These are phyloP conservation scores for Sycobia sp. DNA, from an alignment of 1,140 invertebrate genomes.

Conservation along the genomic window DNA sequence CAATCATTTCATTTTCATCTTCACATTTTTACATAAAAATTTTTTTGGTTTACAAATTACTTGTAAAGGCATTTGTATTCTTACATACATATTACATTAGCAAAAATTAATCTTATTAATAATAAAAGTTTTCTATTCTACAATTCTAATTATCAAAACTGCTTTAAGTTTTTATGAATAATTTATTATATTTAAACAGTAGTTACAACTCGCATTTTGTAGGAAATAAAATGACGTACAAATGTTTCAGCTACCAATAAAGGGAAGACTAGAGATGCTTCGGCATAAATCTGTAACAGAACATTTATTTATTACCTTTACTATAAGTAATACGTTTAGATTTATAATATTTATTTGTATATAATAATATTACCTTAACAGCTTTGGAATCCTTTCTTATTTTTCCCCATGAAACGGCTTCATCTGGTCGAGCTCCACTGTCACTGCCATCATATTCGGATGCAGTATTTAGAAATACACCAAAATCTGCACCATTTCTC, in stretches of 20 bases:
- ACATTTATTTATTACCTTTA: conserved; percentile 19
- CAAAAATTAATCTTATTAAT: too few relatives aligned
- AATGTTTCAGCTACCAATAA: conserved; percentile 96
- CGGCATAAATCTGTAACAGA: conserved; percentile 78
- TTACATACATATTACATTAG: too few relatives aligned
- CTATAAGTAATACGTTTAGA: conserved; percentile 7
- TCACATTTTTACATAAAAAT: too few relatives aligned
- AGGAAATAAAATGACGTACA: conserved; percentile 55
- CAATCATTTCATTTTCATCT: too few relatives aligned
- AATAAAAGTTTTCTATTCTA: conserved; percentile 8
- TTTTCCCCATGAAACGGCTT: conserved; percentile 99
- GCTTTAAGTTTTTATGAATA: conserved; percentile 19
- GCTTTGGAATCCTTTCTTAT: conserved; percentile 78
- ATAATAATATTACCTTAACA: conserved; percentile 75
- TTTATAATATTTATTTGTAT: not conserved
- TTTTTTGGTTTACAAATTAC: too few relatives aligned
- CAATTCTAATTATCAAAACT: conserved; percentile 17
- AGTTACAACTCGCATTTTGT: conserved; percentile 34
- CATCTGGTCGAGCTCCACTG: conserved; percentile 95
- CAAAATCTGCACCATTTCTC: conserved; percentile 97
- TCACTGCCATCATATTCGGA: conserved; percentile 99
- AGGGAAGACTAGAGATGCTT: conserved; percentile 95
- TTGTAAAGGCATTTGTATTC: too few relatives aligned
- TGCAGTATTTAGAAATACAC: conserved; percentile 97
- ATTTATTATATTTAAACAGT: conserved; percentile 33